Base-by-base conservation (phyloP, 2,113 vertebrate genomes). In the Osmerus mordax region DNA sequence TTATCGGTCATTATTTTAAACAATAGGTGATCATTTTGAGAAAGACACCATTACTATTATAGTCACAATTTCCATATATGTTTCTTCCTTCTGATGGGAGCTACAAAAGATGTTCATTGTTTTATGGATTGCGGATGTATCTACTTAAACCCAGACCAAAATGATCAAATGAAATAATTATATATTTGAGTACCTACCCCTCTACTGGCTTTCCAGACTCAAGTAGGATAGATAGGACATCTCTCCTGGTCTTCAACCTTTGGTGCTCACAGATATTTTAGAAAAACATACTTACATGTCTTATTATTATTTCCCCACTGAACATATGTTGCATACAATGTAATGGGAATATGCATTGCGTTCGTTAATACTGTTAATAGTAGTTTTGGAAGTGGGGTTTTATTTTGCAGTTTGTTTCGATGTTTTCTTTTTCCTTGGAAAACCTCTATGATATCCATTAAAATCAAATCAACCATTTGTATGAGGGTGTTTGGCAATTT, bases 361-460 rank as follows among this genome's bases (percentile, higher is more conserved):
- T 87, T 87, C 83, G 75, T 86, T 88, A 81, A 83, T 79, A 82
- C 84, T 90, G 83, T 81, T 83, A 87, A 76, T 90, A 87, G 83
- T 87, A 88, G 83, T 87, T 91, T 90, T 87, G 86, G 75, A 90
- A 86, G 79, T 87, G 84, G 82, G 83, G 79, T 83, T 86, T 75
- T 64, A 81, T 82, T 80, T 87, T 80, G 73, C 85, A 78, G 85
- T 76, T 87, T 87, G 82, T 85, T 91, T 90, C 84, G 87, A 77
- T 91, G 85, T 85, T 85, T 88, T 58, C 85, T 89, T 83, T 87
- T 86, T 77, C 79, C 88, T 87, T 29, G 67, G 75, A 90, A 84
- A 86, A 89, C 81, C 72, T 90, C 84, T 90, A 90, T 91, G 87
- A 88, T 90, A 90, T 70, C 78, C 84, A 92, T 89, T 91, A 92